Evolutionary conservation across 2,888 invertebrate genomes (phyloP).

Genomic region (Gerris lacustris): DNA sequence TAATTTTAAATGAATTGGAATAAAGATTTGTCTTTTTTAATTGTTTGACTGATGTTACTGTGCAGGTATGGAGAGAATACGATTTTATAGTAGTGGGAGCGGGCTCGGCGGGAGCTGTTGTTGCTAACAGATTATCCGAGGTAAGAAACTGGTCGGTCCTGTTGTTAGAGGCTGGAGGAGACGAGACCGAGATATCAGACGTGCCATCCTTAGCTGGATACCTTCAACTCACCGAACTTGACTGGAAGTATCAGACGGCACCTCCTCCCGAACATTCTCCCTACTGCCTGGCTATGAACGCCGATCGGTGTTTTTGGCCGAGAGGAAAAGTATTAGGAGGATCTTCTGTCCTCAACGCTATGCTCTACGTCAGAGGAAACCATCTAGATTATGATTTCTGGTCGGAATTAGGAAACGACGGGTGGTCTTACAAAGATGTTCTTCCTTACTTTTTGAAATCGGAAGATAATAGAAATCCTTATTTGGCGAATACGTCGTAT

Average conservation of each 20-base stretch:
- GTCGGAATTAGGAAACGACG: conserved; percentile 68
- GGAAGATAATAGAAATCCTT: conserved; percentile 77
- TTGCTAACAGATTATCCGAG: conserved; percentile 72
- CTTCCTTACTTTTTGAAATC: conserved; percentile 76
- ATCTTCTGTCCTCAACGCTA: conserved; percentile 74
- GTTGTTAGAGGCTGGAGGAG: conserved; percentile 64
- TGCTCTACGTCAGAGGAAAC: conserved; percentile 85
- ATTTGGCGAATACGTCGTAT: conserved; percentile 58
- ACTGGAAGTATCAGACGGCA: conserved; percentile 81
- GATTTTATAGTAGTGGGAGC: conserved; percentile 79
- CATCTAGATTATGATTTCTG: conserved; percentile 75
- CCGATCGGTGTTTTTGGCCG: conserved; percentile 81
- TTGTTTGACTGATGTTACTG: background rate
- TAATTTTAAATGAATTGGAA: too few species aligned
- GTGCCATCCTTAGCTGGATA: conserved; percentile 72
- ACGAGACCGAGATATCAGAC: conserved; percentile 80
- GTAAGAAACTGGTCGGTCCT: conserved; percentile 69
- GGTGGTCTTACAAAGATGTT: conserved; percentile 74
- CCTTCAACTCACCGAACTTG: conserved; percentile 70
- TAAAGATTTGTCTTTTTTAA: too few species aligned
- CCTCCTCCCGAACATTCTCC: conserved; percentile 61
- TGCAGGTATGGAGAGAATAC: conserved; percentile 61
- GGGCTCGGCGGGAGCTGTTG: conserved; percentile 79
- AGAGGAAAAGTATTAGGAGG: conserved; percentile 66
- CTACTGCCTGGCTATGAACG: conserved; percentile 79